Base-by-base conservation (phyloP, 2,888 invertebrate genomes). In the Anaspis maculata region DNA sequence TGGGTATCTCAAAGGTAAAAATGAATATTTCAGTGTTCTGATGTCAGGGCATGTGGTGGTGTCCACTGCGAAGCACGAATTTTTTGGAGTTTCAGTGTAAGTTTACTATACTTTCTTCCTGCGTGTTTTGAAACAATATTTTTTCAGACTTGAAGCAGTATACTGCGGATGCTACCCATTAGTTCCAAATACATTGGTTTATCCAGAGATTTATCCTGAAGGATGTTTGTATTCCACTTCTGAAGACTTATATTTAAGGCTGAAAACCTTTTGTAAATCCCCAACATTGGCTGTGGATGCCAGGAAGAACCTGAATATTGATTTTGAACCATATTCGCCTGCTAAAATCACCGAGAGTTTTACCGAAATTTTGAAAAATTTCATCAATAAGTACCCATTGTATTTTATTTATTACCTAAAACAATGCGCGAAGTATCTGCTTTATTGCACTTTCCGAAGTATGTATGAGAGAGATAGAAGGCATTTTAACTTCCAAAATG, bases 1-100 rank as follows among this genome's bases (percentile, higher is more conserved):
- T 70, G 82, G 83, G 1, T 77, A 66, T 55, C 51, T 74, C 11
- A 54, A 68, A 10, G 59, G 54, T 12, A 73, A 74, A 42, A 61
- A 69, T 5, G 68, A 74, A 7, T 84, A 81, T 56, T 73, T 70
- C 41, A 54, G 66, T 19, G 59, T 76, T 2, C 58, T 84, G 30
- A 48, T 61, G 9, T 51, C 62, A 1, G 72, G 74, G 10, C 78
- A 83, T 60, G 71, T 83, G 25, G 79, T 75, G 3, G 71, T 84
- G 15, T 83, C 83, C 1, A 83, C 83, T 3, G 79, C 83, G 1
- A 67, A 71, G 13, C 83, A 84, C 58, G 84, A 84, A 58, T 84
- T 83, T 61, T 84, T 79, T 61, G 84, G 83, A 16, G 81, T 83
- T 13, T 73, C 82, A 13, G 78, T 83, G 82, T 78, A 66, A 66